phyloP scores from a whole-genome alignment of 1,140 invertebrate species.

The Sogatella furcifera region DNA sequence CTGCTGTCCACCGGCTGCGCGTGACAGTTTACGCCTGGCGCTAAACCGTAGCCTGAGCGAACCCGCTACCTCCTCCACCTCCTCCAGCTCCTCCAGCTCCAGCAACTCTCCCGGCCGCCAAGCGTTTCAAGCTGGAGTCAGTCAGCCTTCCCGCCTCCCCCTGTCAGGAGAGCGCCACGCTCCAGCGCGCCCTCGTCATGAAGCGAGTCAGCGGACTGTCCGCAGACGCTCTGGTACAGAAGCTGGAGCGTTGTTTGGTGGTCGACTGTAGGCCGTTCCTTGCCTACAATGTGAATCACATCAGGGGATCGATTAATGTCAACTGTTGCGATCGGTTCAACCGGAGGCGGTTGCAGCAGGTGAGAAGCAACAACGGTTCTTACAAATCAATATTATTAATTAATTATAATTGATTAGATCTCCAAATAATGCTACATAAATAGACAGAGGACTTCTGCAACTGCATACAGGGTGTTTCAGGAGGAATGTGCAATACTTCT shows the following conservation, averaged over 20 bases:
- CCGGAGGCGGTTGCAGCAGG: constrained; percentile 48
- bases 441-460: too few relatives aligned
- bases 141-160: constrained; percentile 44
- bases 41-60: constrained; percentile 48
- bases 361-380: too few relatives aligned
- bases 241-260: constrained; percentile 36
- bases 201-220: constrained; percentile 30
- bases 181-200: constrained; percentile 39
- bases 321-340: constrained; percentile 66
- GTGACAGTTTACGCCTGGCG: constrained; percentile 45
- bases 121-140: constrained; percentile 45
- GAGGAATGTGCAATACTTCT: too few relatives aligned
- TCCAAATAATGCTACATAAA: too few relatives aligned
- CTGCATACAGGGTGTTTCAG: too few relatives aligned
- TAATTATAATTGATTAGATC: too few relatives aligned
- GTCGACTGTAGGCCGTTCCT: constrained; percentile 64
- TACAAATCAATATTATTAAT: too few relatives aligned
- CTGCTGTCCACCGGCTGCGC: constrained; percentile 37
- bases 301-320: constrained; percentile 60
- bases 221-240: constrained; percentile 29
- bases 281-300: constrained; percentile 57
- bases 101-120: constrained; percentile 29
- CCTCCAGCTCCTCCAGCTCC: constrained; percentile 16
- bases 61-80: constrained; percentile 33
- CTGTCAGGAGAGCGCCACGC: constrained; percentile 40